phyloP scores from a whole-genome alignment of 2,888 invertebrate species.

The Pterostichus madidus region DNA sequence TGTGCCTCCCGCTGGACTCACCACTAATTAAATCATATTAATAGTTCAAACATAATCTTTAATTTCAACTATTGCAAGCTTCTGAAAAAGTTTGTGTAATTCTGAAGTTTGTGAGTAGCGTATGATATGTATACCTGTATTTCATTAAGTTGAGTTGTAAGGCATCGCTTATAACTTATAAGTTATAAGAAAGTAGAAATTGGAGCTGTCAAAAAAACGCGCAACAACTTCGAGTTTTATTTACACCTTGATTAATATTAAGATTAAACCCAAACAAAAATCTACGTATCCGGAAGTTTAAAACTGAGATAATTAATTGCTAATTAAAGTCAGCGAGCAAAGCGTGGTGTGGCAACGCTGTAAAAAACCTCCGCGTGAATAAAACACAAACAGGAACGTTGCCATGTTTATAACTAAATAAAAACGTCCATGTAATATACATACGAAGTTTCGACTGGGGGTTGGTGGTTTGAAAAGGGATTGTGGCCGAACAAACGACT shows the following conservation, averaged over 20 bases:
- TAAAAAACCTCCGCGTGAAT: constrained; percentile 41
- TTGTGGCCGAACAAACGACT: constrained; percentile 24
- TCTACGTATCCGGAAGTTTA: constrained; percentile 14
- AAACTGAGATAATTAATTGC: constrained; percentile 60
- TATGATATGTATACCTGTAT: no score
- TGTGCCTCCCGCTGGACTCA: no score
- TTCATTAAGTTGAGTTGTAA: no score
- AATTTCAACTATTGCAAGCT: no score
- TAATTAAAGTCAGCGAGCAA: constrained; percentile 47
- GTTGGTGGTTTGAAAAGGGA: background rate
- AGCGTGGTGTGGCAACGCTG: constrained; percentile 11
- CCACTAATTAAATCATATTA: no score
- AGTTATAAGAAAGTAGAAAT: background rate
- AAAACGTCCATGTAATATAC: constrained; percentile 45
- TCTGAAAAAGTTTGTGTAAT: no score
- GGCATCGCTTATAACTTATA: background rate
- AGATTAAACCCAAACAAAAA: constrained; percentile 57
- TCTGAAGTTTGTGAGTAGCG: no score
- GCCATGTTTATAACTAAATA: constrained; percentile 50
- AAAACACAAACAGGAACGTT: constrained; percentile 1
- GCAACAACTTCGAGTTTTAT: background rate
- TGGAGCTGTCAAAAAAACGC: constrained; percentile 21
- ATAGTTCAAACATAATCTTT: no score
- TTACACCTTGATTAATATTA: constrained; percentile 41
- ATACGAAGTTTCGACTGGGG: constrained; percentile 26